phyloP scores from a whole-genome alignment of 2,888 invertebrate genomes.

The Acheta domesticus region DNA sequence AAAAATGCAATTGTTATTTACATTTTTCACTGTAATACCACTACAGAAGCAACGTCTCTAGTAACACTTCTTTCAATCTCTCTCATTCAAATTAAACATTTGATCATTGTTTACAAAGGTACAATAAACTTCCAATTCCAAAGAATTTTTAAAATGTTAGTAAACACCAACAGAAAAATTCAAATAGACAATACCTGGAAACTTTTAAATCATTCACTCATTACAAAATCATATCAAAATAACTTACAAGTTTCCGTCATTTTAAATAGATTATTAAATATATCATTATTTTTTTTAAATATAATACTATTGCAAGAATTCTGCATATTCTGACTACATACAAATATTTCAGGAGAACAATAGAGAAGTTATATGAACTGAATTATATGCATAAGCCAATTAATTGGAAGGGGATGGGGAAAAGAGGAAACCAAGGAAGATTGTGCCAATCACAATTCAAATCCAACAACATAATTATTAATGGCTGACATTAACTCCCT shows the following conservation, averaged over 20 bases:
- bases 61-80: too few relatives aligned
- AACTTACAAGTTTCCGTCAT: background rate
- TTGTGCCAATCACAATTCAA: too few relatives aligned
- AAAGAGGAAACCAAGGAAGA: too few relatives aligned
- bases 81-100: too few relatives aligned
- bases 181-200: background rate
- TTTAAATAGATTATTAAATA: background rate
- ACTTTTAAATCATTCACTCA: constrained; percentile 4
- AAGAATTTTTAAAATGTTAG: background rate
- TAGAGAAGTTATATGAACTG: background rate
- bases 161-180: too few relatives aligned
- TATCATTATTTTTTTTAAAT: background rate
- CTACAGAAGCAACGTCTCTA: background rate
- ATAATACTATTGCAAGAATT: too few relatives aligned
- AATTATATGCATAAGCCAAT: background rate
- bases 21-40: background rate
- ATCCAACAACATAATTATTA: too few relatives aligned
- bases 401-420: background rate
- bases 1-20: background rate
- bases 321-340: too few relatives aligned
- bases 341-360: background rate
- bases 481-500: too few relatives aligned
- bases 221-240: background rate
- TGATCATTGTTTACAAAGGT: too few relatives aligned
- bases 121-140: too few relatives aligned